phyloP scores from a whole-genome alignment of 2,888 invertebrate genomes.

The Hemaris fuciformis region DNA sequence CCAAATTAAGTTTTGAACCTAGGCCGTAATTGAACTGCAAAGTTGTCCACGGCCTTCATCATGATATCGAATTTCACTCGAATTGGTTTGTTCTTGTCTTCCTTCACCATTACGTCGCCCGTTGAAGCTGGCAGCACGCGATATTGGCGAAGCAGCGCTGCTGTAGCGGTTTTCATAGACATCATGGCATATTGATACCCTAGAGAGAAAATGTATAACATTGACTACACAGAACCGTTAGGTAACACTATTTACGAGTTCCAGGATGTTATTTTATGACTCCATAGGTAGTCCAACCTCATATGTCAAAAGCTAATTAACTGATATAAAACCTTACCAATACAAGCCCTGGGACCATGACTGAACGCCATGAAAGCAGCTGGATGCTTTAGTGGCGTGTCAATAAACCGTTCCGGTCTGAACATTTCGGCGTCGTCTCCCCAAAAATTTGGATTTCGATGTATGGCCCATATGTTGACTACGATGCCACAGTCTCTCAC shows the following conservation, averaged over 20 bases:
- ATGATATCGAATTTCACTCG: conserved; percentile 33
- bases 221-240: too few relatives aligned
- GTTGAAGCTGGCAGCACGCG: conserved; percentile 21
- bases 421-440: conserved; percentile 49
- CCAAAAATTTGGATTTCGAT: conserved; percentile 55
- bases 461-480: conserved; percentile 43
- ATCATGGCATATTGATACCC: conserved; percentile 26
- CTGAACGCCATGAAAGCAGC: conserved; percentile 46
- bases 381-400: conserved; percentile 33
- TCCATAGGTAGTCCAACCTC: too few relatives aligned
- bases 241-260: too few relatives aligned
- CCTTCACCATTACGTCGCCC: background rate
- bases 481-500: conserved; percentile 32
- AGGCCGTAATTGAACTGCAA: background rate
- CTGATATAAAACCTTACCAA: conserved; percentile 42
- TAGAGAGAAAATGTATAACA: too few relatives aligned
- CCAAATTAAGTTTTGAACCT: too few relatives aligned
- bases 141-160: conserved; percentile 36
- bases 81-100: conserved; percentile 19
- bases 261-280: too few relatives aligned
- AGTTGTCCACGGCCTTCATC: background rate
- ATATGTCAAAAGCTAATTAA: too few relatives aligned
- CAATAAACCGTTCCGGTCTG: conserved; percentile 53
- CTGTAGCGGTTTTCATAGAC: conserved; percentile 40
- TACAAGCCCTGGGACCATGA: conserved; percentile 43